Evolutionary conservation across 2,113 vertebrate genomes (phyloP).

Genomic region (Alouatta palliata): DNA sequence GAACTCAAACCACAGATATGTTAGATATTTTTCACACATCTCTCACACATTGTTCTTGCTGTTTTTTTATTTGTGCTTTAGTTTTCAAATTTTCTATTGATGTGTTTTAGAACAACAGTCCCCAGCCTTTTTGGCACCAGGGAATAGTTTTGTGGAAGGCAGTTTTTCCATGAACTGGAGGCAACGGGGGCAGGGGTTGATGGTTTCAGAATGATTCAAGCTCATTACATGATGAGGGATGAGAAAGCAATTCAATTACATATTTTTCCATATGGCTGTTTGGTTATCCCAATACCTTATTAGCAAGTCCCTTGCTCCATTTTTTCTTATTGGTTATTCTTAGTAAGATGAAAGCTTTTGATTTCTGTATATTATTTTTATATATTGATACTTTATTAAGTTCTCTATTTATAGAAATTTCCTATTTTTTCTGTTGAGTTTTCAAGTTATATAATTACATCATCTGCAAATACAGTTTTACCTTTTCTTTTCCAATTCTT

Average conservation of each 20-base stretch:
- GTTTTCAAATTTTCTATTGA: neutral
- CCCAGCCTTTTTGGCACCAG: too few species aligned
- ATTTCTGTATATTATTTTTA: neutral
- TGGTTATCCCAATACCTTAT: neutral
- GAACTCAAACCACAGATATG: neutral
- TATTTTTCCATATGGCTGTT: neutral
- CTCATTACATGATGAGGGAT: too few species aligned
- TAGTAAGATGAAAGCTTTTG: neutral
- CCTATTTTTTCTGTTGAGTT: too few species aligned
- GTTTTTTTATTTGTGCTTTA: neutral
- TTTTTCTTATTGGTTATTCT: neutral
- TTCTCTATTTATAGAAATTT: neutral
- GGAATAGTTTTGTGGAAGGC: too few species aligned
- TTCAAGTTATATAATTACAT: too few species aligned
- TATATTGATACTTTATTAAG: neutral
- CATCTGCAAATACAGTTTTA: too few species aligned
- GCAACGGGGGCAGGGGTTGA: too few species aligned
- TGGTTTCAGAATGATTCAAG: too few species aligned
- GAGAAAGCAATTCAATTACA: neutral
- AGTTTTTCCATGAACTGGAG: too few species aligned
- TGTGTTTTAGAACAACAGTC: too few species aligned
- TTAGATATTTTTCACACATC: neutral
- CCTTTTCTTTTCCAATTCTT: too few species aligned
- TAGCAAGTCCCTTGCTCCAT: neutral
- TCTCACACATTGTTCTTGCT: neutral